A percentile compares a stretch with the other conserved stretches of the same genome.
Conservation (phyloP, 2,113 vertebrate genomes). For the Genyomyrus donnyi region DNA sequence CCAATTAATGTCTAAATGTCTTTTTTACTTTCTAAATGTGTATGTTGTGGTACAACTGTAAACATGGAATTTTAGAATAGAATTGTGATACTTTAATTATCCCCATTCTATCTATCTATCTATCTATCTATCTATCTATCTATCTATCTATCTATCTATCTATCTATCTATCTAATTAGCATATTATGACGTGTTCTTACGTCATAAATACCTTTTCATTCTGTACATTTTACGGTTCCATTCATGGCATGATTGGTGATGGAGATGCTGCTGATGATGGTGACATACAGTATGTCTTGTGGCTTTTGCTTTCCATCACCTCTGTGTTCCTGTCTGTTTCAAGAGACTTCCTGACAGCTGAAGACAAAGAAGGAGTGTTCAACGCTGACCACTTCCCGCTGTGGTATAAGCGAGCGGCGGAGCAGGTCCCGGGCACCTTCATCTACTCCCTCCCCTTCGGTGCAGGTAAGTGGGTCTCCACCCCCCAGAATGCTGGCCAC, state of each 20-base stretch:
- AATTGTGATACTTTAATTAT: no score
- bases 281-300: not conserved
- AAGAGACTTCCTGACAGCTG: conserved; percentile 95
- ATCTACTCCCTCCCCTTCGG: conserved; percentile 92
- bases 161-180: not conserved
- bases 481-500: no score
- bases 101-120: no score
- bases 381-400: conserved; percentile 95
- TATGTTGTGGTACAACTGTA: no score
- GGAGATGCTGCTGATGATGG: not conserved
- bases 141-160: not conserved
- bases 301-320: conserved; percentile 22
- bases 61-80: no score
- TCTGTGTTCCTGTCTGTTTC: conserved; percentile 56
- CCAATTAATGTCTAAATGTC: not conserved
- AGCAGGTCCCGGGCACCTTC: conserved; percentile 92
- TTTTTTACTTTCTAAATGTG: not conserved
- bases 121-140: no score
- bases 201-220: not conserved
- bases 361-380: conserved; percentile 93
- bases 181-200: not conserved
- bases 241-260: not conserved
- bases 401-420: conserved; percentile 95
- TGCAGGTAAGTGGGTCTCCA: conserved; percentile 51
- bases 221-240: not conserved